These are phyloP conservation scores for Hemiscyllium ocellatum DNA, from an alignment of 2,113 vertebrate genomes.

Conservation along the genomic window DNA sequence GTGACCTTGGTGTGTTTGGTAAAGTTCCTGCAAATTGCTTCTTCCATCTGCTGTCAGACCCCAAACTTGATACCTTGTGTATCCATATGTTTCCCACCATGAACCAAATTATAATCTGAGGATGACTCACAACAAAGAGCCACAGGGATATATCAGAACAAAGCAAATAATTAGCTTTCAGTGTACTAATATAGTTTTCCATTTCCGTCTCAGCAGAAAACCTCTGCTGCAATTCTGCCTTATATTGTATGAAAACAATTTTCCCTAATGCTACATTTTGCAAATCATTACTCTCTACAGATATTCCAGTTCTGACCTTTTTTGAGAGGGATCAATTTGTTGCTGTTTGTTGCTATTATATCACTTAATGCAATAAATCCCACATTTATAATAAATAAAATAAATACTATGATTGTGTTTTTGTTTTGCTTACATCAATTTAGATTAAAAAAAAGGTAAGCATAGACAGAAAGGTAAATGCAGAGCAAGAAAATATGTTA, in stretches of 20 bases:
- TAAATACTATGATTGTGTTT: not conserved
- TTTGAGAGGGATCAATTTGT: too few relatives aligned
- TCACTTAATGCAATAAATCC: not conserved
- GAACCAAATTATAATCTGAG: not conserved
- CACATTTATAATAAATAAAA: not conserved
- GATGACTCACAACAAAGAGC: not conserved
- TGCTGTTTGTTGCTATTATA: not conserved
- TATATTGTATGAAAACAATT: not conserved
- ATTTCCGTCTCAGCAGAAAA: not conserved
- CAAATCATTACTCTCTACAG: too few relatives aligned
- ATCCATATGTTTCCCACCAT: not conserved
- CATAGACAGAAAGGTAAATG: not conserved
- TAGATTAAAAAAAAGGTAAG: not conserved
- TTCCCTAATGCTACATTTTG: too few relatives aligned
- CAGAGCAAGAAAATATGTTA: not conserved
- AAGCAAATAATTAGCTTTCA: not conserved
- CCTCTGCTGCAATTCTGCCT: not conserved
- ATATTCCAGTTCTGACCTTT: too few relatives aligned
- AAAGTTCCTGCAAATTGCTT: not conserved
- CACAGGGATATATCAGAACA: not conserved
- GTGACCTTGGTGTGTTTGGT: not conserved
- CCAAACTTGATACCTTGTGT: not conserved
- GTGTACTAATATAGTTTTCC: not conserved
- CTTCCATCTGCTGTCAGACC: not conserved
- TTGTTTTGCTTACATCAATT: not conserved